Percentiles rank a stretch among this genome's conserved stretches.
These are phyloP conservation scores for Drosophila navojoa DNA, from an alignment of 1,140 invertebrate species.

Conservation along the genomic window DNA sequence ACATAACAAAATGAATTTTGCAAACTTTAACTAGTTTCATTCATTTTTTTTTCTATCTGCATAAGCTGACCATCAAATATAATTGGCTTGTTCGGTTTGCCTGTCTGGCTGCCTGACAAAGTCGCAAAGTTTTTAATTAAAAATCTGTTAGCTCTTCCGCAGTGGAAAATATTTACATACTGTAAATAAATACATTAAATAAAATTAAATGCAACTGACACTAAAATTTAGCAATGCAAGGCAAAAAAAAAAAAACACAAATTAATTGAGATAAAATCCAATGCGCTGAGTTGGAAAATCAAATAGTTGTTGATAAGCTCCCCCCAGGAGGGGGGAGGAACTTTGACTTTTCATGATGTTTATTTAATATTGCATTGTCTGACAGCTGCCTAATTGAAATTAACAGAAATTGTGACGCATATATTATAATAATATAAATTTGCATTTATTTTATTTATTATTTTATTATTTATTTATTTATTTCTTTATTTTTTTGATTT, in stretches of 20 bases:
- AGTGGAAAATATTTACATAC: neutral
- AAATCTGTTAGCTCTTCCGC: constrained; percentile 26
- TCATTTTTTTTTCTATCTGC: neutral
- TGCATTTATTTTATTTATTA: neutral
- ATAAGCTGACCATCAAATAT: constrained; percentile 17
- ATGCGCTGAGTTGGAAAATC: constrained; percentile 9
- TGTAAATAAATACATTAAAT: neutral
- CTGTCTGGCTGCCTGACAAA: constrained; percentile 5
- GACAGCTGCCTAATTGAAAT: constrained; percentile 1
- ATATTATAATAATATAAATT: neutral
- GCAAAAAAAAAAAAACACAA: constrained; percentile 13
- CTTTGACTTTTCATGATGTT: neutral
- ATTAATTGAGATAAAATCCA: constrained; percentile 30
- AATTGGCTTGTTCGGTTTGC: constrained; percentile 17
- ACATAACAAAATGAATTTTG: too few species aligned
- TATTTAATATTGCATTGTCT: neutral
- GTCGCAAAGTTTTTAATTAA: constrained; percentile 25
- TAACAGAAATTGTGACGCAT: neutral
- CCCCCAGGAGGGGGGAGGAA: neutral
- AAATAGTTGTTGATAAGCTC: constrained; percentile 8
- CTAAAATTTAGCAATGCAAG: constrained; percentile 5
- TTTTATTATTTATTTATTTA: neutral
- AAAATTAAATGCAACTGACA: constrained; percentile 23
- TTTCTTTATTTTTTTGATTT: neutral
- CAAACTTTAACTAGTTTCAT: constrained; percentile 4